Evolutionary conservation across 2,113 vertebrate genomes (phyloP).

Genomic region (Tor tambroides): DNA sequence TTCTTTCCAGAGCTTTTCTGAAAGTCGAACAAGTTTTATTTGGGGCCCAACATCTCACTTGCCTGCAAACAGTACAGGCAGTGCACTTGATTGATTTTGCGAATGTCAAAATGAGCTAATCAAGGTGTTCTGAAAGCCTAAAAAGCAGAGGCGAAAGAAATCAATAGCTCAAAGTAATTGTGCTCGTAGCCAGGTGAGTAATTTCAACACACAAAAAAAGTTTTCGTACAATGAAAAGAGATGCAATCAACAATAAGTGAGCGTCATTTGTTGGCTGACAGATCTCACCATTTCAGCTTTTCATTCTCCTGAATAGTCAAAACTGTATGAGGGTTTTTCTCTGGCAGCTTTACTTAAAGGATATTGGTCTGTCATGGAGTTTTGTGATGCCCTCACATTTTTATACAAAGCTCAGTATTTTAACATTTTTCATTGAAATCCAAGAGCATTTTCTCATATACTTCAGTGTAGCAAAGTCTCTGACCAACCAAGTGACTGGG

Average conservation of each 20-base stretch:
- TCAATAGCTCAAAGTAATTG: constrained; percentile 58
- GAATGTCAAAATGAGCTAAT: constrained; percentile 54
- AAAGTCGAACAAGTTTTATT: constrained; percentile 11
- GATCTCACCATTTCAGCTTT: constrained; percentile 54
- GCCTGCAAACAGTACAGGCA: background rate
- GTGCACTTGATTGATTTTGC: constrained; percentile 45
- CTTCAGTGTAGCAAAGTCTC: no score
- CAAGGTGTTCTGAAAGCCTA: constrained; percentile 31
- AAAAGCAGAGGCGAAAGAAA: constrained; percentile 49
- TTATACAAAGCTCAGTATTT: background rate
- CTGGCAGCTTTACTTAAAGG: constrained; percentile 52
- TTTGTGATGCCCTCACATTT: background rate
- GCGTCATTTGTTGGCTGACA: constrained; percentile 58
- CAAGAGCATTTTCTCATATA: background rate
- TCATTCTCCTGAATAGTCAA: constrained; percentile 68
- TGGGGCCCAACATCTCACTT: background rate
- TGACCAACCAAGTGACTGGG: background rate
- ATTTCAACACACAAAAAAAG: constrained; percentile 49
- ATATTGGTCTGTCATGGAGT: constrained; percentile 61
- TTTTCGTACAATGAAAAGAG: constrained; percentile 53
- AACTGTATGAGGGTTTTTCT: constrained; percentile 62
- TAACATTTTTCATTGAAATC: background rate
- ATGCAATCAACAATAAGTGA: constrained; percentile 56
- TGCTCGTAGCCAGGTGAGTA: constrained; percentile 35
- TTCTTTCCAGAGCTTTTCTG: background rate